These are phyloP conservation scores for Lissocephala sabroskyi DNA, from an alignment of 2,888 invertebrate genomes.

Conservation along the genomic window DNA sequence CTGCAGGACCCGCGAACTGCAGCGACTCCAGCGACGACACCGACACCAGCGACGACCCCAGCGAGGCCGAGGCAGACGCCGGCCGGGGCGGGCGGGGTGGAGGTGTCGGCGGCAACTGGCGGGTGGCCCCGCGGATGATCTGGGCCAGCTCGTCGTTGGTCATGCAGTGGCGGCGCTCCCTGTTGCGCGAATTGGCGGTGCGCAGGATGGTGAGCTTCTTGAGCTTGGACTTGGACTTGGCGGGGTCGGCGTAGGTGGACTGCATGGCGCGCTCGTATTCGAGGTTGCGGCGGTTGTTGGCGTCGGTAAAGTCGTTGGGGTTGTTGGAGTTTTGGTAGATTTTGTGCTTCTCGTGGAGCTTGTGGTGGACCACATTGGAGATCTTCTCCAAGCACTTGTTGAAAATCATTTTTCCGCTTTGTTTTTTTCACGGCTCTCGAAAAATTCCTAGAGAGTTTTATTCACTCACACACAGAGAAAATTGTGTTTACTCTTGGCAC, in stretches of 20 bases:
- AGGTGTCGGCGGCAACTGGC: constrained; percentile 27
- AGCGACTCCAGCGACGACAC: constrained; percentile 58
- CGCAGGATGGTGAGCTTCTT: no score
- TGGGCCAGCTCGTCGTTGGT: constrained; percentile 51
- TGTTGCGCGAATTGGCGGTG: no score
- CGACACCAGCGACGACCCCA: constrained; percentile 36
- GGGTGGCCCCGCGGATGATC: constrained; percentile 43
- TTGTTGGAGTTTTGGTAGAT: constrained; percentile 35
- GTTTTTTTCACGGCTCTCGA: not conserved
- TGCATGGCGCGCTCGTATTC: constrained; percentile 67
- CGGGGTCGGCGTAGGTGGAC: constrained; percentile 46
- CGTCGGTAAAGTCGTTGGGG: constrained; percentile 21
- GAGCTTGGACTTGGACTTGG: constrained; percentile 14
- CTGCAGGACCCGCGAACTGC: constrained; percentile 21
- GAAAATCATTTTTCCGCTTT: constrained; percentile 59
- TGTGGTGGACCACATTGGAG: constrained; percentile 59
- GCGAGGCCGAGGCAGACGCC: constrained; percentile 22
- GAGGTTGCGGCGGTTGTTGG: constrained; percentile 44
- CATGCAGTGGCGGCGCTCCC: constrained; percentile 41
- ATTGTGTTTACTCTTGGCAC: not conserved
- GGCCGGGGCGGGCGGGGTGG: constrained; percentile 31
- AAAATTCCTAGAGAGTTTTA: not conserved
- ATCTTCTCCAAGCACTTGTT: constrained; percentile 71
- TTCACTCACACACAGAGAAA: not conserved
- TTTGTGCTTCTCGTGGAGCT: constrained; percentile 53